Base-by-base conservation (phyloP, 2,113 vertebrate genomes). In the Callionymus lyra region DNA sequence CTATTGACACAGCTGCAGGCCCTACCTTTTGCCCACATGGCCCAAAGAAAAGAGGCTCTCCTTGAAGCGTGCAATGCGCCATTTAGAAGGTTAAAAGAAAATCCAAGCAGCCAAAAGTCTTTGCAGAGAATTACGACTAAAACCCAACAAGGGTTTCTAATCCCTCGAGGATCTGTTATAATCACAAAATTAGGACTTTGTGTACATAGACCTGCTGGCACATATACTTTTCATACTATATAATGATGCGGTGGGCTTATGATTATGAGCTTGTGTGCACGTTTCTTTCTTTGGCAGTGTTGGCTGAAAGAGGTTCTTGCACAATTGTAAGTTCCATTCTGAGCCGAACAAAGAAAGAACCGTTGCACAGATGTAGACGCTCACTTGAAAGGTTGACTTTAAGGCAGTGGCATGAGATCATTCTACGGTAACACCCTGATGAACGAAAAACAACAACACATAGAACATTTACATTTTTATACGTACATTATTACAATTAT, bases 1-100 rank as follows among this genome's bases (percentile, higher is more conserved):
- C 60, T 85, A 79, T 85, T 85, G 82, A 84, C 79, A 82, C 82
- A 85, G 83, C 82, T 85, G 82, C 74, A 45, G 54, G 71, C 77
- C 74, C 72, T 66, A 80, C 80, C 80, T 63, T 77, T 62, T 44
- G 61, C 60, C 62, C 58, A 59, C 68, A 65, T 65, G 1, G 45
- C 60, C 61, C 31, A 40, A 50, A 72, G 63, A 74, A 70, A 76
- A 64, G 55, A 64, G 32, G 48, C 50, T 66, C 31, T 57, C 56
- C 57, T 63, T 50, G 67, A 74, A 67, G 65, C 59, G 44, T 65
- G 64, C 66, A 65, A 76, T 74, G 70, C 77, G 73, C 75, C 76
- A 65, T 80, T 70, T 45, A 57, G 61, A 53, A 71, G 60, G 63
- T 70, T 69, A 49, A 77, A 78, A 82, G 64, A 65, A 70, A 72